A percentile compares a stretch with the other conserved stretches of the same genome.
phyloP scores from a whole-genome alignment of 2,888 invertebrate species.

The Lepidocyrtoides sp. region DNA sequence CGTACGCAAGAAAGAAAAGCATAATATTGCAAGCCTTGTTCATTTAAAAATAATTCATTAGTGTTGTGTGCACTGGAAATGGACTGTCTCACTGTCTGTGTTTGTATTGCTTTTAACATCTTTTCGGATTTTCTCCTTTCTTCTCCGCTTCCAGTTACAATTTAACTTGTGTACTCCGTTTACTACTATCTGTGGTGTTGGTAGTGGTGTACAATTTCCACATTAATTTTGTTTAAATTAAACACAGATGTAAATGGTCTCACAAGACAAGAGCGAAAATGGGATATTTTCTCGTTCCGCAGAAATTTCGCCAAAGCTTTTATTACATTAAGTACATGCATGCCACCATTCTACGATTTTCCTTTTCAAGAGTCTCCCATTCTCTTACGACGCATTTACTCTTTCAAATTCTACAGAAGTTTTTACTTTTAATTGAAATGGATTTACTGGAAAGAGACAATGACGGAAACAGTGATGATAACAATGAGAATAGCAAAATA shows the following conservation, averaged over 20 bases:
- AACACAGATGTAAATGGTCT: not conserved
- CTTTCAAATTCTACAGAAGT: not conserved
- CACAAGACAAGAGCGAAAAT: not conserved
- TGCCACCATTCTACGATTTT: not conserved
- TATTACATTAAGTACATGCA: not conserved
- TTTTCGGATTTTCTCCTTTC: not conserved
- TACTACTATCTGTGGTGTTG: no score
- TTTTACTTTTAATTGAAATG: slow-evolving; percentile 57
- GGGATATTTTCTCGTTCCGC: not conserved
- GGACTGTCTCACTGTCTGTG: no score
- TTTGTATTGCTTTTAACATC: not conserved
- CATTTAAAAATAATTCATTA: no score
- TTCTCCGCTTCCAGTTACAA: not conserved
- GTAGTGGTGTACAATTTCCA: no score
- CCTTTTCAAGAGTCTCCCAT: no score
- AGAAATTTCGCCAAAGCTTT: not conserved
- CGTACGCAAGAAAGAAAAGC: no score
- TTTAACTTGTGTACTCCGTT: no score
- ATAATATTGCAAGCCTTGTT: no score
- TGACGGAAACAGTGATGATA: not conserved
- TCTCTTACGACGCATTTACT: not conserved
- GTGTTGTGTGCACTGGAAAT: no score
- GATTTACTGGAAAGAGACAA: slow-evolving; percentile 33
- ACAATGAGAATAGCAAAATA: not conserved
- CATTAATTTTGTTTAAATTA: no score